phyloP scores from a whole-genome alignment of 2,888 invertebrate species.

The Dascillus cervinus region DNA sequence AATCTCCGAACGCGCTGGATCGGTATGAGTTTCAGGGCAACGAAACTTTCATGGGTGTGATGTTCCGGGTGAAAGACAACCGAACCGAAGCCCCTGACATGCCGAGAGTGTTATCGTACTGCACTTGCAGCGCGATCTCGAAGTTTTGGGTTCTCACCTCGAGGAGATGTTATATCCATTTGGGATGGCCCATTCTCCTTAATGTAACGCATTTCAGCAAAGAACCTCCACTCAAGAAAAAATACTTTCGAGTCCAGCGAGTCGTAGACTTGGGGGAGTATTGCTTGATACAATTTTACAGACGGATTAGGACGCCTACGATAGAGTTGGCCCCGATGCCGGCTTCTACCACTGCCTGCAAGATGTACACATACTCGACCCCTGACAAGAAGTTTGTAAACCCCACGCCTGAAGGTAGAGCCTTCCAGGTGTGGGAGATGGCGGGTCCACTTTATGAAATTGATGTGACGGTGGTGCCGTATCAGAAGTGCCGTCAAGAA shows the following conservation, averaged over 20 bases:
- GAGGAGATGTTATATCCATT: not conserved
- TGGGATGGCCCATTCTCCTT: conserved; percentile 1
- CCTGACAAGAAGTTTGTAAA: not conserved
- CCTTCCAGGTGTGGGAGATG: not conserved
- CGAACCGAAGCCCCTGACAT: not conserved
- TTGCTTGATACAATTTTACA: too few species aligned
- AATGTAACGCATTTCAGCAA: not conserved
- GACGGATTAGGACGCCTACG: too few species aligned
- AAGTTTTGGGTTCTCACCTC: not conserved
- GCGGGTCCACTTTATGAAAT: conserved; percentile 1
- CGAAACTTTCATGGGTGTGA: not conserved
- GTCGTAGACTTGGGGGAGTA: not conserved
- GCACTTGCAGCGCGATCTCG: not conserved
- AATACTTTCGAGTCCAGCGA: conserved; percentile 1
- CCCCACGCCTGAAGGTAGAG: not conserved
- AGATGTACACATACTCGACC: not conserved
- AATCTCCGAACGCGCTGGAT: too few species aligned
- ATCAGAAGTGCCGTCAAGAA: not conserved
- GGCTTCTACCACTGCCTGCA: not conserved
- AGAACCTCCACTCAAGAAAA: not conserved
- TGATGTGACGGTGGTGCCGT: not conserved
- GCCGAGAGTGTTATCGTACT: not conserved
- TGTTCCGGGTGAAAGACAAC: not conserved
- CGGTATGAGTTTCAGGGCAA: too few species aligned
- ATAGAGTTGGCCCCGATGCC: too few species aligned